phyloP scores from a whole-genome alignment of 2,888 invertebrate species.

The Cistogaster globosa region DNA sequence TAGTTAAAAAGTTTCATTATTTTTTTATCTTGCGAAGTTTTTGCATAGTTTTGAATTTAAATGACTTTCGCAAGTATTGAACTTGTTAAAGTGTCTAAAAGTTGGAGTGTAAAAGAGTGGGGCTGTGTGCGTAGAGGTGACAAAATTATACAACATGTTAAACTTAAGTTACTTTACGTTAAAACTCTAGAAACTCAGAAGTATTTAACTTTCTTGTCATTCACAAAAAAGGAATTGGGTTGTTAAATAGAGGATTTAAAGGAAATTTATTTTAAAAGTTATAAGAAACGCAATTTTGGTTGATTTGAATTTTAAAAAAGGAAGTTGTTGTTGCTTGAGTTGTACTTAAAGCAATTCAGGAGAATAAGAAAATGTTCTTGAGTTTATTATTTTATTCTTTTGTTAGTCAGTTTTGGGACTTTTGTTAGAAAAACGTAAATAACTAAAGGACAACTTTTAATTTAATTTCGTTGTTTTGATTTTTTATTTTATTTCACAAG shows the following conservation, averaged over 20 bases:
- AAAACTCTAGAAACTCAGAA: neutral
- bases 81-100: slow-evolving; percentile 2
- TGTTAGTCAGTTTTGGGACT: too few species aligned
- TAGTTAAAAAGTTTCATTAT: slow-evolving; percentile 15
- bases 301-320: neutral
- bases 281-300: neutral
- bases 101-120: neutral
- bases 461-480: too few species aligned
- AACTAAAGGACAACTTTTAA: too few species aligned
- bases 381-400: too few species aligned
- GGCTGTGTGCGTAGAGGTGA: slow-evolving; percentile 2
- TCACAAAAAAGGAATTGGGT: neutral
- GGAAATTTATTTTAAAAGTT: neutral
- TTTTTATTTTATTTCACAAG: too few species aligned
- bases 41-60: slow-evolving; percentile 21
- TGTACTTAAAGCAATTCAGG: too few species aligned
- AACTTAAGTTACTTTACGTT: neutral
- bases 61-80: slow-evolving; percentile 8
- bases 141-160: slow-evolving; percentile 23
- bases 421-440: too few species aligned
- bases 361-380: too few species aligned
- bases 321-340: too few species aligned
- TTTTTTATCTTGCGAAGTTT: slow-evolving; percentile 7
- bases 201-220: slow-evolving; percentile 4
- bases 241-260: neutral